Evolutionary conservation across 2,888 invertebrate species (phyloP).

Genomic region (Vesta saturnalis): DNA sequence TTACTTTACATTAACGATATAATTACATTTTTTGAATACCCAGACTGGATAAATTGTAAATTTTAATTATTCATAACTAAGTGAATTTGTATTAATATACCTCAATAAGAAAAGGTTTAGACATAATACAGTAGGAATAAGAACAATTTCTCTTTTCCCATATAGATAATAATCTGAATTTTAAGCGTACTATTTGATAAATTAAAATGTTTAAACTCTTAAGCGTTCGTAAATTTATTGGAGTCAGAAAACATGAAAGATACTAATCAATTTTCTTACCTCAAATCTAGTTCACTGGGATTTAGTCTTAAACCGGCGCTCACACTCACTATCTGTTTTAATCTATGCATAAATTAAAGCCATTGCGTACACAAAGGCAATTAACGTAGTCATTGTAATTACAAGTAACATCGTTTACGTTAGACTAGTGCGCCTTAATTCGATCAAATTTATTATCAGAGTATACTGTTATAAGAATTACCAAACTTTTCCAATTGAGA

Average conservation of each 20-base stretch:
- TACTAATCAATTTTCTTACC: not conserved
- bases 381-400: not conserved
- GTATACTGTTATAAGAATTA: not conserved
- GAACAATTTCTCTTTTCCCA: too few species aligned
- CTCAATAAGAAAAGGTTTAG: too few species aligned
- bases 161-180: too few species aligned
- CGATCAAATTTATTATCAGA: not conserved
- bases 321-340: not conserved
- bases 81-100: too few species aligned
- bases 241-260: not conserved
- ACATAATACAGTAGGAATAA: too few species aligned
- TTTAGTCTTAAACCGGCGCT: not conserved
- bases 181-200: too few species aligned
- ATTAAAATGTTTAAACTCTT: too few species aligned
- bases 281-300: not conserved
- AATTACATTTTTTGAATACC: too few species aligned
- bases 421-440: not conserved
- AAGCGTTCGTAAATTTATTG: not conserved
- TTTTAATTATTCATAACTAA: too few species aligned
- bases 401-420: not conserved
- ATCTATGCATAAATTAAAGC: conserved; percentile 1
- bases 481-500: too few species aligned
- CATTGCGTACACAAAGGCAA: not conserved
- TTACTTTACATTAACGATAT: too few species aligned
- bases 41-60: too few species aligned